A percentile compares a stretch with the other conserved stretches of the same genome.
Conservation (phyloP, 1,140 invertebrate species). For the Drosophila fuyamai region DNA sequence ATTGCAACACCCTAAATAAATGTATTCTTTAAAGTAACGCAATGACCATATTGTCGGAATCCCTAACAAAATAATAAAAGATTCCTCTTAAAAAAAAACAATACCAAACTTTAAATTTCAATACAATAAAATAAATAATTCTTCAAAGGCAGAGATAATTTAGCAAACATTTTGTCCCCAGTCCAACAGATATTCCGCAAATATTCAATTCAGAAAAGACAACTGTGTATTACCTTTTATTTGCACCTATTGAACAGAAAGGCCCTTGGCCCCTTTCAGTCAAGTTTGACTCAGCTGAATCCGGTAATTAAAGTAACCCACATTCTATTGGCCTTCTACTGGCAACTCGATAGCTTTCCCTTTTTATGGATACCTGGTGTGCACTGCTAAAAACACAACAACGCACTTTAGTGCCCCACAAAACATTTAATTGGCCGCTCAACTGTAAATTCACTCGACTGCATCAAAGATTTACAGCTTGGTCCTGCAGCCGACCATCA, state of each 20-base stretch:
- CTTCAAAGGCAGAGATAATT: no score
- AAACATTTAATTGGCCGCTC: conserved; percentile 61
- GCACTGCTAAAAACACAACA: conserved; percentile 52
- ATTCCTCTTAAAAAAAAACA: no score
- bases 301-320: conserved; percentile 20
- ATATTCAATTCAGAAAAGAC: not conserved
- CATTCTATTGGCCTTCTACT: conserved; percentile 38
- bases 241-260: not conserved
- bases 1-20: no score
- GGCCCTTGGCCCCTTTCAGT: not conserved
- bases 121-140: no score
- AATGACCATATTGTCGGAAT: no score
- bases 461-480: conserved; percentile 62
- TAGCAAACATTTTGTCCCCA: no score
- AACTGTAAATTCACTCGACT: conserved; percentile 64
- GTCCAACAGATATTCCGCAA: not conserved
- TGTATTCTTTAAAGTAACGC: no score
- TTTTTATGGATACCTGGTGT: conserved; percentile 30
- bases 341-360: conserved; percentile 22
- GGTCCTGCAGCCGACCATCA: conserved; percentile 22
- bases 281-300: not conserved
- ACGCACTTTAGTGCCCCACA: conserved; percentile 54
- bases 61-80: no score
- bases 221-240: not conserved
- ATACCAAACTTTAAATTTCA: no score